Evolutionary conservation across 2,888 invertebrate genomes (phyloP).

Genomic region (Taphrorychus bicolor): DNA sequence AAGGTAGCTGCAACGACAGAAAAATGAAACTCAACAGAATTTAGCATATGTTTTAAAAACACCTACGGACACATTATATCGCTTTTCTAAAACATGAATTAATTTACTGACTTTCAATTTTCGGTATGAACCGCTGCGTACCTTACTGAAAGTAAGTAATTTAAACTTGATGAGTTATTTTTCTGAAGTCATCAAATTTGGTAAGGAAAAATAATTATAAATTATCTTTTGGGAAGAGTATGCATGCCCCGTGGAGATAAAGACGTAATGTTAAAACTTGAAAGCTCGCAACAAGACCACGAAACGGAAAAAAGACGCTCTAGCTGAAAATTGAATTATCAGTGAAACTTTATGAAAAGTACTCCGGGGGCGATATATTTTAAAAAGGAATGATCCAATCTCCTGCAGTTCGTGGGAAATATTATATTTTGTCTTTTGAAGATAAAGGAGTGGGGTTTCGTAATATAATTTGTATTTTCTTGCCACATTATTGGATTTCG

Average conservation of each 20-base stretch:
- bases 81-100: too few species aligned
- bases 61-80: too few species aligned
- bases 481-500: not conserved
- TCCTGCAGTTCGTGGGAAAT: conserved; percentile 7
- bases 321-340: conserved; percentile 20
- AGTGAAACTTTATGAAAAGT: conserved; percentile 16
- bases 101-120: too few species aligned
- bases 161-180: too few species aligned
- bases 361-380: conserved; percentile 19
- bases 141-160: too few species aligned
- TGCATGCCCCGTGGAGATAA: conserved; percentile 1
- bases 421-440: conserved; percentile 7
- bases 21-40: too few species aligned
- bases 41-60: too few species aligned
- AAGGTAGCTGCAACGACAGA: too few species aligned
- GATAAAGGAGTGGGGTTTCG: not conserved
- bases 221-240: not conserved
- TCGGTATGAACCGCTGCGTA: too few species aligned
- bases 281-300: conserved; percentile 10
- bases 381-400: conserved; percentile 17
- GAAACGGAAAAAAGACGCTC: conserved; percentile 13
- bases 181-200: too few species aligned
- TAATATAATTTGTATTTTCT: conserved; percentile 6
- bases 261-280: conserved; percentile 6
- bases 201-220: not conserved